Percentiles rank a stretch among this genome's conserved stretches.
phyloP scores from a whole-genome alignment of 2,113 vertebrate species.

The Lates calcarifer region DNA sequence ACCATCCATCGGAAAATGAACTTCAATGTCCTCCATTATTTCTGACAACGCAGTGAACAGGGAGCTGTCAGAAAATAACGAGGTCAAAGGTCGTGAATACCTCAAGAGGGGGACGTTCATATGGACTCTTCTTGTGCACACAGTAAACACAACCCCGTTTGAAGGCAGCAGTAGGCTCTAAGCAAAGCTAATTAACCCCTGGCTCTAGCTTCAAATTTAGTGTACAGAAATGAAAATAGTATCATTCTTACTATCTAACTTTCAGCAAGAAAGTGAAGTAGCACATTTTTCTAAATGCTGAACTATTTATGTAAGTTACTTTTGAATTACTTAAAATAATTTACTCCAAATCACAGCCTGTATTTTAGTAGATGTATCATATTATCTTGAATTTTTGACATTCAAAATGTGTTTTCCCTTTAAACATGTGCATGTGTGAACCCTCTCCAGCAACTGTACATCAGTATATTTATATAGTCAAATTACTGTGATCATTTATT shows the following conservation, averaged over 20 bases:
- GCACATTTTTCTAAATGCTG: neutral
- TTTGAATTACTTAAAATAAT: neutral
- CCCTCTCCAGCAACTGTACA: conserved; percentile 18
- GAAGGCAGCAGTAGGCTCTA: too few species aligned
- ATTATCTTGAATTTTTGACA: neutral
- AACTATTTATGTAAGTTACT: neutral
- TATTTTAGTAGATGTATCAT: conserved; percentile 22
- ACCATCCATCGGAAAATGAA: too few species aligned
- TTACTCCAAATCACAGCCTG: neutral
- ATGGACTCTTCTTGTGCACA: too few species aligned
- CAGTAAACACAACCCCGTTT: too few species aligned
- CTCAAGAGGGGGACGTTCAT: too few species aligned
- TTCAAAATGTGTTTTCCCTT: neutral
- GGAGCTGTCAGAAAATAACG: too few species aligned
- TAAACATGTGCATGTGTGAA: neutral
- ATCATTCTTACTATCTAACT: neutral
- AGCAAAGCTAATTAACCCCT: neutral
- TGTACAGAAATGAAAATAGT: too few species aligned
- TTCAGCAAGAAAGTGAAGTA: neutral
- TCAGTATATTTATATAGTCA: conserved; percentile 4
- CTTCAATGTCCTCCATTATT: too few species aligned
- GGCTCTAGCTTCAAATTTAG: neutral
- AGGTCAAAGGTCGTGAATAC: too few species aligned
- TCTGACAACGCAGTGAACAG: too few species aligned
- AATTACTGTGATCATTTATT: neutral